Evolutionary conservation across 1,140 invertebrate species (phyloP).

Genomic region (Brevipalpus yothersi): DNA sequence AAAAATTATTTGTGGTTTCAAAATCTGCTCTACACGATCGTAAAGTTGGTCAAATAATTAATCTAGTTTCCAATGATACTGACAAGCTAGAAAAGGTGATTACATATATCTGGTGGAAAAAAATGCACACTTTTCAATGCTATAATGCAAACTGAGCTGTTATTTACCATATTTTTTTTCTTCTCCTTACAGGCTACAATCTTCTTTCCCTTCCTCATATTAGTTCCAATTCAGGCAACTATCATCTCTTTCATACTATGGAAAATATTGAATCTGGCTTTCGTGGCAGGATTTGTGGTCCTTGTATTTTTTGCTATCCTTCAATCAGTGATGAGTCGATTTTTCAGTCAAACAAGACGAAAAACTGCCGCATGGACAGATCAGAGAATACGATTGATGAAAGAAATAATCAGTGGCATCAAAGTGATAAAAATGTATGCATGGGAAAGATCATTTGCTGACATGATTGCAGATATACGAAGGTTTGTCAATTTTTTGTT

Average conservation of each 20-base stretch:
- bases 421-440: slow-evolving; percentile 15
- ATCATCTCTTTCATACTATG: slow-evolving; percentile 7
- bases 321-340: slow-evolving; percentile 8
- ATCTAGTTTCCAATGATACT: slow-evolving; percentile 63
- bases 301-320: slow-evolving; percentile 9
- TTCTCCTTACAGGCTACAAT: too few relatives aligned
- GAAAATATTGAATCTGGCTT: slow-evolving; percentile 15
- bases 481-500: slow-evolving; percentile 11
- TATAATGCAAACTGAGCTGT: too few relatives aligned
- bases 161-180: too few relatives aligned
- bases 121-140: too few relatives aligned
- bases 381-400: slow-evolving; percentile 19
- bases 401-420: slow-evolving; percentile 20
- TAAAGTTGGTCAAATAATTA: slow-evolving; percentile 65
- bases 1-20: slow-evolving; percentile 11
- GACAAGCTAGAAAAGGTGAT: slow-evolving; percentile 10
- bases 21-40: slow-evolving; percentile 40
- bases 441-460: slow-evolving; percentile 52
- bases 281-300: slow-evolving; percentile 12
- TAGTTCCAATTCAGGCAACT: slow-evolving; percentile 7
- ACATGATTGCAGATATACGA: slow-evolving; percentile 30
- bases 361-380: slow-evolving; percentile 38
- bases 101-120: too few relatives aligned
- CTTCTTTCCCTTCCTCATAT: too few relatives aligned
- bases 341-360: slow-evolving; percentile 19